phyloP scores from a whole-genome alignment of 2,113 vertebrate species.

The Phrynosoma platyrhinos region DNA sequence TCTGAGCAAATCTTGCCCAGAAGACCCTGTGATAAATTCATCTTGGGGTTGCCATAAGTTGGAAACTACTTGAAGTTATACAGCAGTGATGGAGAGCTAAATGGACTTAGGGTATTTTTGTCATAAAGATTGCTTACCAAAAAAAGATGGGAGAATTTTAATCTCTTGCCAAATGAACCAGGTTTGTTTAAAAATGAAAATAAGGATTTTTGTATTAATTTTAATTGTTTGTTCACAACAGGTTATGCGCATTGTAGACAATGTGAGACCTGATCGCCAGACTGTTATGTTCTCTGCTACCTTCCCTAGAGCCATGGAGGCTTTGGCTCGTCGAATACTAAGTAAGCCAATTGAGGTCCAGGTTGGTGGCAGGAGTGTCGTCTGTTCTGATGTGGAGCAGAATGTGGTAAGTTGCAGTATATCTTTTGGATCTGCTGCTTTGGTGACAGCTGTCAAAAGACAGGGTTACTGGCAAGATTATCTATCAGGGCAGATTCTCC shows the following conservation, averaged over 20 bases:
- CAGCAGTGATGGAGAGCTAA: too few species aligned
- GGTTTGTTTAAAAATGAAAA: not conserved
- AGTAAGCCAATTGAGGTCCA: slow-evolving; percentile 95
- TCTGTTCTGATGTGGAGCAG: slow-evolving; percentile 97
- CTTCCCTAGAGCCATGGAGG: slow-evolving; percentile 98
- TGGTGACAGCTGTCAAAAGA: not conserved
- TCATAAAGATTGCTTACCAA: too few species aligned
- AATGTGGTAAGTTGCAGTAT: slow-evolving; percentile 85
- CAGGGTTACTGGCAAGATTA: not conserved
- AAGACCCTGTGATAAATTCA: too few species aligned
- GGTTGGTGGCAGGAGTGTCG: slow-evolving; percentile 96
- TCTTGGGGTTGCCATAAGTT: too few species aligned
- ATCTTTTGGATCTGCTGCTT: rapidly evolving
- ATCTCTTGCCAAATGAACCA: not conserved
- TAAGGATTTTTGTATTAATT: not conserved
- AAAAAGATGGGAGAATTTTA: not conserved
- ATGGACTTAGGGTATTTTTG: too few species aligned
- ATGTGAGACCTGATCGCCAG: slow-evolving; percentile 95
- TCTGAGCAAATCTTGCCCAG: too few species aligned
- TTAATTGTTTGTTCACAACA: slow-evolving; percentile 54
- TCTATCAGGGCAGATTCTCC: not conserved
- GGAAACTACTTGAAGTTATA: too few species aligned
- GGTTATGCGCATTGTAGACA: slow-evolving; percentile 99
- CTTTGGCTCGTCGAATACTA: slow-evolving; percentile 93
- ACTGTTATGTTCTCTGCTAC: slow-evolving; percentile 99